Evolutionary conservation across 2,797 vertebrate genomes (phyloP), one percentile per base, ranked within the genome.

Genomic region (Ceryle rudis): DNA sequence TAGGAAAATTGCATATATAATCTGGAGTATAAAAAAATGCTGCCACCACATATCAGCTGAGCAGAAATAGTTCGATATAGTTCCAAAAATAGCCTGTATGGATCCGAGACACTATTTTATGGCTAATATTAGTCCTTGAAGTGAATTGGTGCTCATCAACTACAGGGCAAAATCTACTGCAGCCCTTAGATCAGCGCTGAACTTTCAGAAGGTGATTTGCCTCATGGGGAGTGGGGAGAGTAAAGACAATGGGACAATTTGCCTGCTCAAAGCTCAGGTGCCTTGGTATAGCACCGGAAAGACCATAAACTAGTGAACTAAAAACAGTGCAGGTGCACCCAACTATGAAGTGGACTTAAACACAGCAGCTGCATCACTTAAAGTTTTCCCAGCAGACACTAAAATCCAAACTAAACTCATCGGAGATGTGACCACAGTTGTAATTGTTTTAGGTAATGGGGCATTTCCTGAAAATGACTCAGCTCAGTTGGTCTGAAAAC

Each of bases 371-470:
- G 85, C 4, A 0, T 25, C 49, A 46, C 67, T 54, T 92, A 9
- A 47, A 81, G 73, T 89, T 95, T 84, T 90, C 93, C 80, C 95
- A 90, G 51, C 22, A 73, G 91, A 93, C 47, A 15, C 25, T 90
- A 62, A 89, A 95, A 93, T 14, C 35, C 80, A 91, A 94, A 83
- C 66, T 54, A 64, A 94, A 86, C 62, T 86, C 85, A 49, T 9
- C 0, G 3, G 58, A 93, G 85, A 73, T 49, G 66, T 75, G 87
- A 81, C 72, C 94, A 78, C 42, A 44, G 28, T 55, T 73, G 61
- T 90, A 93, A 96, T 91, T 91, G 93, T 44, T 93, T 86, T 44
- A 95, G 82, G 82, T 79, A 95, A 91, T 88, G 89, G 82, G 25
- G 70, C 15, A 4, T 88, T 88, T 89, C 87, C 81, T 81, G 82